Percentiles rank a stretch among this genome's conserved stretches.
phyloP scores from a whole-genome alignment of 1,140 invertebrate genomes.

The Halictus rubicundus region DNA sequence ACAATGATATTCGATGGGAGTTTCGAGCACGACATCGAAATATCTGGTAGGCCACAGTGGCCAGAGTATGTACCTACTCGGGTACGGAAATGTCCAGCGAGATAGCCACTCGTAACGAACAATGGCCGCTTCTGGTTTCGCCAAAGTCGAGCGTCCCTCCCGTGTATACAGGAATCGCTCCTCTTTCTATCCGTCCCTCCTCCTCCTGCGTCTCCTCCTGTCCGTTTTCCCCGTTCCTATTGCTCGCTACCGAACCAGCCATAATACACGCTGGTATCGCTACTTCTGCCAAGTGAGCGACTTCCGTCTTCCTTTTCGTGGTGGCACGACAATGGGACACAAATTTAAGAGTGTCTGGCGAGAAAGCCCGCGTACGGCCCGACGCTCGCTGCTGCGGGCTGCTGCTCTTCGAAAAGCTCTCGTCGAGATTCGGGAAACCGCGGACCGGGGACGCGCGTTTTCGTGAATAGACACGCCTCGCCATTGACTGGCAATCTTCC shows the following conservation, averaged over 20 bases:
- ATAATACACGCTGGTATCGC: slow-evolving; percentile 74
- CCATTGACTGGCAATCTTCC: slow-evolving; percentile 24
- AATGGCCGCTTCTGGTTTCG: slow-evolving; percentile 75
- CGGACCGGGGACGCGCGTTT: slow-evolving; percentile 1
- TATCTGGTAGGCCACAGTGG: slow-evolving; percentile 62
- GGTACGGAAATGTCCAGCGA: slow-evolving; percentile 77
- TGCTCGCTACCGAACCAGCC: slow-evolving; percentile 30
- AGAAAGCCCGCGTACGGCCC: slow-evolving; percentile 49
- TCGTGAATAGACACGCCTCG: slow-evolving; percentile 30
- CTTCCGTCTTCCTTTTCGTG: slow-evolving; percentile 74
- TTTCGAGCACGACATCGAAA: slow-evolving; percentile 60
- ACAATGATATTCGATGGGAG: slow-evolving; percentile 54
- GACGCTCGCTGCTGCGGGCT: not conserved
- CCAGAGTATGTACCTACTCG: slow-evolving; percentile 55
- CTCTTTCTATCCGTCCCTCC: slow-evolving; percentile 33
- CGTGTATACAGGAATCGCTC: slow-evolving; percentile 26
- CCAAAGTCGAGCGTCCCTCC: slow-evolving; percentile 63
- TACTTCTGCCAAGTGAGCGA: slow-evolving; percentile 78
- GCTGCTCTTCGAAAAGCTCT: slow-evolving; percentile 41
- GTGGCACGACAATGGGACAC: slow-evolving; percentile 72
- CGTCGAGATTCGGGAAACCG: not conserved
- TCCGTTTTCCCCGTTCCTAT: slow-evolving; percentile 21
- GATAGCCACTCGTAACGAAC: slow-evolving; percentile 77
- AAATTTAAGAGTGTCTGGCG: slow-evolving; percentile 76
- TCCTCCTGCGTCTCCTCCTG: slow-evolving; percentile 43